Evolutionary conservation across 2,113 vertebrate genomes (phyloP), one percentile per base, ranked within the genome.

Genomic region (Daphoenositta chrysoptera): DNA sequence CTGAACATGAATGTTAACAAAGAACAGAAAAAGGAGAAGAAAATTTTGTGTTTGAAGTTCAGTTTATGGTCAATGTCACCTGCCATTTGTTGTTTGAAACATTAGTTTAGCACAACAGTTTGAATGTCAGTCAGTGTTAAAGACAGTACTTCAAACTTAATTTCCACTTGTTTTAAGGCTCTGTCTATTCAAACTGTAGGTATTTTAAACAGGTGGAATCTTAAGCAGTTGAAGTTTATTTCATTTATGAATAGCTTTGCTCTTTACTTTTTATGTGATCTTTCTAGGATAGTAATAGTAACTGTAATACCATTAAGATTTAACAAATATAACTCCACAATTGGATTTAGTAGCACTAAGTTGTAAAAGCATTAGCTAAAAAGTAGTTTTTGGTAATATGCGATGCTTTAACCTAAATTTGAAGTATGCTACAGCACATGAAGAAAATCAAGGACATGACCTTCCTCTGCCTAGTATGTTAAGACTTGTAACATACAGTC

Each of bases 171-270:
- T 65, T 91, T 65, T 65, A 83, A 93, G 8, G 93, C n/a, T 56
- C 57, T 65, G 5, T 76, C 14, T 83, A 68, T 73, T 89, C 44
- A 91, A 88, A 72, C 33, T 89, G 44, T 50, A 79, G 80, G 82
- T 97, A 87, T 95, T 95, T 97, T 90, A 96, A 98, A 76, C 80
- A 97, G 84, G 90, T 97, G 93, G 80, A 94, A 64, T 94, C 96
- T 95, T 94, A 96, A 97, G 87, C 88, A 95, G 35, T 54, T 12
- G 6, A 91, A 96, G 79, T 91, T 95, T 93, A 40, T 48, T 91
- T 89, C 26, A 69, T 50, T 95, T 91, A 87, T 90, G 12, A 84
- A 86, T 94, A 96, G 53, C 75, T 87, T 97, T 95, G 68, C 21
- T 94, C 64, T 92, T 96, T 51, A 15, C 18, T 72, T 93, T 87